These are phyloP conservation scores for Charina bottae DNA, from an alignment of 2,113 vertebrate genomes.

Conservation along the genomic window DNA sequence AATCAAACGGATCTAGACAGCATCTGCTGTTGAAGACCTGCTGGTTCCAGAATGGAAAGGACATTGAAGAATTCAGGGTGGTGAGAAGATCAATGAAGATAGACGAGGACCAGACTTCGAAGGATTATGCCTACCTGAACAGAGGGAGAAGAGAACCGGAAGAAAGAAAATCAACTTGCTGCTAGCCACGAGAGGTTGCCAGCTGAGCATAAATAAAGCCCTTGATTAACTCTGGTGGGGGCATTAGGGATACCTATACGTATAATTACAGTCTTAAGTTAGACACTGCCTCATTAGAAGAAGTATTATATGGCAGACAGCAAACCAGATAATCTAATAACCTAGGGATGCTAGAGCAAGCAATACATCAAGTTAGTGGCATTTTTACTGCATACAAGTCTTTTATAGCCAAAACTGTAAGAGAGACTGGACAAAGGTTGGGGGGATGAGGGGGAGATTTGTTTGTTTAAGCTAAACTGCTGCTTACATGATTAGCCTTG, in stretches of 20 bases:
- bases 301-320: not conserved
- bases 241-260: not conserved
- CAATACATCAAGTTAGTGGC: not conserved
- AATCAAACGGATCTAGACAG: not conserved
- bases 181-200: not conserved
- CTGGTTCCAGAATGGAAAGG: not conserved
- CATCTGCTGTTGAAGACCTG: not conserved
- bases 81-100: not conserved
- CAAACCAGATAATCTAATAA: not conserved
- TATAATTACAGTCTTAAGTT: not conserved
- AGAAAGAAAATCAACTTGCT: not conserved
- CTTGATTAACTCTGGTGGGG: not conserved
- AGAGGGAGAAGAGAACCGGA: not conserved
- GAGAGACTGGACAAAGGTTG: not conserved
- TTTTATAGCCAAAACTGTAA: not conserved
- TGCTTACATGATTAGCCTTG: not conserved
- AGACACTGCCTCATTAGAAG: not conserved
- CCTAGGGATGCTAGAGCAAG: not conserved
- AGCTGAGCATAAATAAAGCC: not conserved
- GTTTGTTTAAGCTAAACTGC: not conserved
- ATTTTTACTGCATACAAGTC: not conserved
- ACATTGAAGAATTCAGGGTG: not conserved
- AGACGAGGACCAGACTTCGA: not conserved
- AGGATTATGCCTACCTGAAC: not conserved
- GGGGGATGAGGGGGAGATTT: not conserved